Percentiles rank a stretch among this genome's conserved stretches.
These are phyloP conservation scores for Lutjanus campechanus DNA, from an alignment of 2,797 vertebrate species.

Conservation along the genomic window DNA sequence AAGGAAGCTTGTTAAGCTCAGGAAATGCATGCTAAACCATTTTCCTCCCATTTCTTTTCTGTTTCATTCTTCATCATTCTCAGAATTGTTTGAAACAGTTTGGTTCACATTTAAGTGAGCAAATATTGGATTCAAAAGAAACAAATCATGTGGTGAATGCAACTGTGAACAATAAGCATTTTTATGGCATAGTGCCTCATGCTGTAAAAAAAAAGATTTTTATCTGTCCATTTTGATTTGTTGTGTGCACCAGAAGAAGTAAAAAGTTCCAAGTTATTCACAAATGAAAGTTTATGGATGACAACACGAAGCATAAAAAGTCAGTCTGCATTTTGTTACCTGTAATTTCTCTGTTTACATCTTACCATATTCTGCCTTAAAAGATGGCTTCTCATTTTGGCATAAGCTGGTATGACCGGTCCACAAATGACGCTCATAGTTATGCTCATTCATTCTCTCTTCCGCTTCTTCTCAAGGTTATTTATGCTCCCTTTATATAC, in stretches of 20 bases:
- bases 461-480: no score
- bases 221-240: conserved; percentile 25
- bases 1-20: conserved; percentile 53
- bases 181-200: conserved; percentile 12
- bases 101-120: conserved; percentile 30
- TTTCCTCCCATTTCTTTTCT: conserved; percentile 33
- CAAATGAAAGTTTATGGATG: background rate
- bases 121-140: conserved; percentile 43
- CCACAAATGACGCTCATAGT: background rate
- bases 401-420: background rate
- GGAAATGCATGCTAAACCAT: conserved; percentile 53
- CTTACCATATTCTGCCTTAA: background rate
- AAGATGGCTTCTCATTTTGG: background rate
- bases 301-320: background rate
- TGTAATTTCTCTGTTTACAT: background rate
- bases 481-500: no score
- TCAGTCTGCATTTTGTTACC: background rate
- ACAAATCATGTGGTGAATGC: conserved; percentile 44
- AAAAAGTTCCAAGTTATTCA: conserved; percentile 1
- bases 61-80: conserved; percentile 11
- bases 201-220: conserved; percentile 14
- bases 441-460: no score
- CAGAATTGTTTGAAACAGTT: conserved; percentile 27
- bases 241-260: conserved; percentile 19
- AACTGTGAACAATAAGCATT: conserved; percentile 37